Conservation (phyloP, 2,797 vertebrate species). For the Manis pentadactyla region DNA sequence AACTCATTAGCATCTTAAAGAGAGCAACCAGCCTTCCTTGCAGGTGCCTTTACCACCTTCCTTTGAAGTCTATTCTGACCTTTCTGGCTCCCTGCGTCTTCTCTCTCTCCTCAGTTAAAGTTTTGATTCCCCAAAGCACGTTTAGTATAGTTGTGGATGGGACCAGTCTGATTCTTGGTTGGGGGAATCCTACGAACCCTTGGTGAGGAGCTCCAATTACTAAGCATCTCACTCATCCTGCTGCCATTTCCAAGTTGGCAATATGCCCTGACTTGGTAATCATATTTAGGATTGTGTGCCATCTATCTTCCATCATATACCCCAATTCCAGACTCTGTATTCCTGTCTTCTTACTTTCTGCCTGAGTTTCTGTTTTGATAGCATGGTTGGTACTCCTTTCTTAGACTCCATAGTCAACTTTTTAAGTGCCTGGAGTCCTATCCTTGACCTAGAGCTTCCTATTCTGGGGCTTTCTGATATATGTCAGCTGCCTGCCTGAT, state of each 20-base stretch:
- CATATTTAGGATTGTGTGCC: neutral
- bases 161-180: neutral
- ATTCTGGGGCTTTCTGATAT: neutral
- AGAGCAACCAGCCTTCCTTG: neutral
- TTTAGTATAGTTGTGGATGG: neutral
- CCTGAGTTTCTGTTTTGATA: constrained; percentile 8
- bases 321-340: neutral
- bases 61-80: neutral
- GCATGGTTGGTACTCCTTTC: neutral
- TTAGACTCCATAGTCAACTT: neutral
- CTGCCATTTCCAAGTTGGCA: neutral
- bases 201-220: neutral
- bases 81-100: neutral
- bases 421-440: neutral
- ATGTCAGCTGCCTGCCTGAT: neutral
- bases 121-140: neutral
- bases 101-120: neutral
- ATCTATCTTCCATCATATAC: neutral
- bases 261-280: neutral
- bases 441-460: neutral
- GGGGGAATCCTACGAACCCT: neutral
- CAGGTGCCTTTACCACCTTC: neutral
- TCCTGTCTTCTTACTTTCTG: neutral
- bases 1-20: neutral
- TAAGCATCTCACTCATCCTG: neutral